A percentile compares a stretch with the other conserved stretches of the same genome.
These are phyloP conservation scores for Pelodiscus sinensis DNA, from an alignment of 2,113 vertebrate genomes.

Conservation along the genomic window DNA sequence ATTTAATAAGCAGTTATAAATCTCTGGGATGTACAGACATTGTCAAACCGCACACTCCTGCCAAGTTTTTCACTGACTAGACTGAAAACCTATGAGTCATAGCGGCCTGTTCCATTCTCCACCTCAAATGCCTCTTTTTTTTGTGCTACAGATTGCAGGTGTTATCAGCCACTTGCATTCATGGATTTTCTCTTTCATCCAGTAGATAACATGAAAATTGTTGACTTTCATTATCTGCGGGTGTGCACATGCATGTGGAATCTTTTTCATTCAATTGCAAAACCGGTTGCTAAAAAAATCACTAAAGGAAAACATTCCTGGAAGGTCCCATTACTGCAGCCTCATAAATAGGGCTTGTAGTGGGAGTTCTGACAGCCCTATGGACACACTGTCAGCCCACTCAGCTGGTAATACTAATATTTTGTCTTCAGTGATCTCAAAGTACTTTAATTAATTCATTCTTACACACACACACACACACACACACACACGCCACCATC, in stretches of 20 bases:
- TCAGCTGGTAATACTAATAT: neutral
- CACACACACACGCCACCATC: neutral
- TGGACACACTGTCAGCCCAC: neutral
- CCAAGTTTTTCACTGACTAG: conserved; percentile 53
- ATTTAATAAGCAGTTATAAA: conserved; percentile 67
- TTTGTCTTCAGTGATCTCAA: neutral
- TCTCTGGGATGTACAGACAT: conserved; percentile 53
- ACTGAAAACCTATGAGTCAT: conserved; percentile 52
- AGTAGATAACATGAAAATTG: neutral
- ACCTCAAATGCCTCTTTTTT: conserved; percentile 32
- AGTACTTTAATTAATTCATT: neutral
- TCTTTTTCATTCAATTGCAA: conserved; percentile 10
- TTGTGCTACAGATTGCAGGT: neutral
- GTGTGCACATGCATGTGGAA: neutral
- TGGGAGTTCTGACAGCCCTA: neutral
- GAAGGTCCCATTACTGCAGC: neutral
- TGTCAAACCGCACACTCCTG: conserved; percentile 54
- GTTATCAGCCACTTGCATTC: neutral
- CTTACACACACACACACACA: too few species aligned
- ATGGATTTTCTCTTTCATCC: conserved; percentile 2
- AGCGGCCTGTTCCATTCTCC: neutral
- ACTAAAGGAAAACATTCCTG: conserved; percentile 17
- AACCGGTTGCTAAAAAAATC: neutral
- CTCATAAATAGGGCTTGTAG: neutral
- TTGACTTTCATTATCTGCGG: conserved; percentile 3